Conservation (phyloP, 1,140 invertebrate genomes). For the Lepidurus packardi region DNA sequence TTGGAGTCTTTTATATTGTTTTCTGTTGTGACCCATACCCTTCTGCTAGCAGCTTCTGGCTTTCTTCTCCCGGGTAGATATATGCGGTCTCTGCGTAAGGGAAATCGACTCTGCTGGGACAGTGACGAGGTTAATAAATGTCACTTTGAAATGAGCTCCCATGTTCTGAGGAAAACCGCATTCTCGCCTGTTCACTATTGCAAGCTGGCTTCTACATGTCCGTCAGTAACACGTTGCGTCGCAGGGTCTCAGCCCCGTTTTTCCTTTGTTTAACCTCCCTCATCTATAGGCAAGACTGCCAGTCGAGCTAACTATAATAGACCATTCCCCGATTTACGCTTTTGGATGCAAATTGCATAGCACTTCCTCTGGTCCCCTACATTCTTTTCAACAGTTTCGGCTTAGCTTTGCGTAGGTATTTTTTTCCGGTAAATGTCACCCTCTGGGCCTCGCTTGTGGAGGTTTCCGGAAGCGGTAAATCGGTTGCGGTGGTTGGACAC, state of each 20-base stretch:
- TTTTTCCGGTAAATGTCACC: background rate
- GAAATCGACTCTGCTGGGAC: conserved; percentile 1
- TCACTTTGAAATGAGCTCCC: background rate
- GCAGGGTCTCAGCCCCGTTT: background rate
- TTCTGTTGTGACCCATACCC: background rate
- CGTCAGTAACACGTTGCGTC: too few relatives aligned
- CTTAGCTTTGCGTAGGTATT: background rate
- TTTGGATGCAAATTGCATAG: conserved; percentile 1
- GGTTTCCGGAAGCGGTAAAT: conserved; percentile 17
- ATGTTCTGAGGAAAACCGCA: conserved; percentile 9
- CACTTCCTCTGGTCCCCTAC: background rate
- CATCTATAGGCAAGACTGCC: background rate
- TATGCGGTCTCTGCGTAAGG: background rate
- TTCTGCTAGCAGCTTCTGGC: background rate
- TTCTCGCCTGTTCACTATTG: background rate
- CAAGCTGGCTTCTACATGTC: too few relatives aligned
- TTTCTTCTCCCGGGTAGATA: background rate
- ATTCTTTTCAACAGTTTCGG: background rate
- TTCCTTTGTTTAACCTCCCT: background rate
- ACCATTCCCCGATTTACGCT: background rate
- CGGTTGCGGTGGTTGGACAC: conserved; percentile 7
- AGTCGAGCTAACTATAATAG: background rate
- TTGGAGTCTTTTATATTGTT: conserved; percentile 19
- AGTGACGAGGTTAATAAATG: conserved; percentile 15
- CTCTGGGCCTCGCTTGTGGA: background rate